These are phyloP conservation scores for Dendroctonus valens DNA, from an alignment of 1,140 invertebrate genomes.

Conservation along the genomic window DNA sequence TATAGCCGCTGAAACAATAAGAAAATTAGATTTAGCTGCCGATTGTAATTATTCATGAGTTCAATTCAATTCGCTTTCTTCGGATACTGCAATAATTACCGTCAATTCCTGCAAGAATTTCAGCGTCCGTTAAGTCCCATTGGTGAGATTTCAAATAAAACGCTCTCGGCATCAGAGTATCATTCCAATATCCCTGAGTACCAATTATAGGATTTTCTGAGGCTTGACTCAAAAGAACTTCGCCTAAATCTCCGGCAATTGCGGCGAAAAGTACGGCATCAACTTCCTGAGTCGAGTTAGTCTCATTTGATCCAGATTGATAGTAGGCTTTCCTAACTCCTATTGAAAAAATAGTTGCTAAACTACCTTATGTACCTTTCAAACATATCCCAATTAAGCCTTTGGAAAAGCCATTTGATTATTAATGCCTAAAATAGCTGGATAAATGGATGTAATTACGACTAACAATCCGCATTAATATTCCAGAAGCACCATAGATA, in stretches of 20 bases:
- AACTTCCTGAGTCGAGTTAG: slow-evolving; percentile 19
- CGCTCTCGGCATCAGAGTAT: slow-evolving; percentile 57
- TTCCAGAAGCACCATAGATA: slow-evolving; percentile 3
- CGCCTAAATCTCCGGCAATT: slow-evolving; percentile 64
- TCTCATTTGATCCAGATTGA: not conserved
- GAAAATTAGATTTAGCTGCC: not conserved
- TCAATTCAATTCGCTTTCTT: slow-evolving; percentile 11
- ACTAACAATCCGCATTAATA: slow-evolving; percentile 8
- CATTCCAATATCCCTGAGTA: slow-evolving; percentile 63
- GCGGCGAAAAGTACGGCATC: slow-evolving; percentile 60
- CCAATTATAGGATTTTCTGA: slow-evolving; percentile 54
- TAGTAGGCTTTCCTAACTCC: too few species aligned
- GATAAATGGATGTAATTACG: slow-evolving; percentile 12
- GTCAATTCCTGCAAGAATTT: slow-evolving; percentile 66
- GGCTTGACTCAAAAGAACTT: slow-evolving; percentile 62
- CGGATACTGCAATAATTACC: slow-evolving; percentile 50
- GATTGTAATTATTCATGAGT: slow-evolving; percentile 4
- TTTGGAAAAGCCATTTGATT: not conserved
- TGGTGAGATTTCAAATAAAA: slow-evolving; percentile 55
- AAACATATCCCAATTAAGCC: slow-evolving; percentile 4
- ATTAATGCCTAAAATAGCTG: slow-evolving; percentile 1
- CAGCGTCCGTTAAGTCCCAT: slow-evolving; percentile 64
- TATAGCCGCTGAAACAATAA: slow-evolving; percentile 56
- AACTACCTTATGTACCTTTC: too few species aligned
- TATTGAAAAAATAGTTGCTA: too few species aligned